Evolutionary conservation across 2,113 vertebrate genomes (phyloP).

Genomic region (Muntiacus reevesi): DNA sequence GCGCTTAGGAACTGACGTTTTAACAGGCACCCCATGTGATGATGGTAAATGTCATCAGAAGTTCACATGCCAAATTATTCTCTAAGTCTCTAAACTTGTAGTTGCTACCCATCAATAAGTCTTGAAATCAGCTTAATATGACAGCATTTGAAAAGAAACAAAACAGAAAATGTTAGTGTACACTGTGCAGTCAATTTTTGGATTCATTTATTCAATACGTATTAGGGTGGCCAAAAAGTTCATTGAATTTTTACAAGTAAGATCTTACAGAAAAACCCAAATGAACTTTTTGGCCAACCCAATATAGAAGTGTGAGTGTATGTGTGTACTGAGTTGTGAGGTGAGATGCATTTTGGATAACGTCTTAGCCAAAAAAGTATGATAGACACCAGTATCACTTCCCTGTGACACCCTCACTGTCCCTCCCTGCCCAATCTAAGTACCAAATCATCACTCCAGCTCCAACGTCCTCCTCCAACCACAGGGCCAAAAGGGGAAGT

Average conservation of each 20-base stretch:
- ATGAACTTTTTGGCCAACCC: not conserved
- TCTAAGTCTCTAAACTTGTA: not conserved
- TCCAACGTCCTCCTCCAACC: not conserved
- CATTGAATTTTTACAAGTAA: not conserved
- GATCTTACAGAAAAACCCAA: not conserved
- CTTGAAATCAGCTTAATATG: not conserved
- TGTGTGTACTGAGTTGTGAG: not conserved
- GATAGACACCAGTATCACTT: not conserved
- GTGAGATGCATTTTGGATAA: not conserved
- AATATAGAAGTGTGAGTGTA: not conserved
- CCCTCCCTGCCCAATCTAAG: fast-evolving
- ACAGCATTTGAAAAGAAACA: not conserved
- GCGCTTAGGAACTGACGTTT: not conserved
- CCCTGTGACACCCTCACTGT: not conserved
- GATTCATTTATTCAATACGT: not conserved
- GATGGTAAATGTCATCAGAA: not conserved
- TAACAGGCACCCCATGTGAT: not conserved
- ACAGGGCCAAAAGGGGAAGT: not conserved
- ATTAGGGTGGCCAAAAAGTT: not conserved
- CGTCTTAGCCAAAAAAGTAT: not conserved
- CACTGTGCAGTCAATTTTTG: not conserved
- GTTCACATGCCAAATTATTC: not conserved
- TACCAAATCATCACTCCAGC: not conserved
- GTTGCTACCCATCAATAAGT: not conserved
- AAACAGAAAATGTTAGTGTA: not conserved